Evolutionary conservation across 2,797 vertebrate species (phyloP).

Genomic region (Phrynocephalus forsythii): DNA sequence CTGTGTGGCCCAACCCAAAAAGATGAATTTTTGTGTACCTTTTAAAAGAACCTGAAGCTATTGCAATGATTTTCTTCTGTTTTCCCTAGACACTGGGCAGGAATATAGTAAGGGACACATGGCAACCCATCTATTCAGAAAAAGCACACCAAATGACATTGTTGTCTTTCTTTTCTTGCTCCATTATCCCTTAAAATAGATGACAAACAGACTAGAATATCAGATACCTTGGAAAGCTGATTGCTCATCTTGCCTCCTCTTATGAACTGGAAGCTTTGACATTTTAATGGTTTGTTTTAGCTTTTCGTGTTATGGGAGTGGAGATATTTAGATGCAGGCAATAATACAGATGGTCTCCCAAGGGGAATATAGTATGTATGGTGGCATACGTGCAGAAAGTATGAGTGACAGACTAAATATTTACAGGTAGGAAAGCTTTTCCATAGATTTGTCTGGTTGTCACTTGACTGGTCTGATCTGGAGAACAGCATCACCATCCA

Average conservation of each 20-base stretch:
- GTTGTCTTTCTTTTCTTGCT: conserved; percentile 11
- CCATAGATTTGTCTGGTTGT: background rate
- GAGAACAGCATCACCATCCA: background rate
- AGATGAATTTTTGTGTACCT: background rate
- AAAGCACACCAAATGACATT: background rate
- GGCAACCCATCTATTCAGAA: background rate
- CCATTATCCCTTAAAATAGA: background rate
- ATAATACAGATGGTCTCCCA: no score
- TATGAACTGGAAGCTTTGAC: background rate
- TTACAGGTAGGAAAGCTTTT: background rate
- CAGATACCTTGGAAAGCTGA: background rate
- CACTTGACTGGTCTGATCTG: background rate
- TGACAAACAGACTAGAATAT: background rate
- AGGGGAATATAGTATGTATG: no score
- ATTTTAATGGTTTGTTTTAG: background rate
- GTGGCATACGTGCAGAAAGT: background rate
- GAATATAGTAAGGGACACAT: background rate
- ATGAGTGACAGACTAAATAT: background rate
- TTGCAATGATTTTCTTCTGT: background rate
- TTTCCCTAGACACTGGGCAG: background rate
- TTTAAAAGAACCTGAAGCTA: background rate
- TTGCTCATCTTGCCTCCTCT: background rate
- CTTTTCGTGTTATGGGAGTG: background rate
- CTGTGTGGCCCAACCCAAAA: background rate
- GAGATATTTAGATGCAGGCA: background rate